Conservation (phyloP, 2,888 invertebrate genomes). For the Holacanthella duospinosa region DNA sequence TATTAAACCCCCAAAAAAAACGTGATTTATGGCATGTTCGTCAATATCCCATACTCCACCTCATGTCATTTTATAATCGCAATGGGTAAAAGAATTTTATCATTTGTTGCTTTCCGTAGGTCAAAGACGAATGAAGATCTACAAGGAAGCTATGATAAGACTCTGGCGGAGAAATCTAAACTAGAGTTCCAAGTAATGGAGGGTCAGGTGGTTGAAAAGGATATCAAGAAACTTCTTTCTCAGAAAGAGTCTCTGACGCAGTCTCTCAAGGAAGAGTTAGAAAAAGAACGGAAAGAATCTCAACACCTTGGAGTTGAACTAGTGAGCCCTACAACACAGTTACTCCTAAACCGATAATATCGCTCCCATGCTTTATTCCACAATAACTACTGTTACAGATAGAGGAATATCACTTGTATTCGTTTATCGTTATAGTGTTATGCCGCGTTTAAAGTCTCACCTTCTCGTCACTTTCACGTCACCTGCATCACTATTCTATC, state of each 20-base stretch:
- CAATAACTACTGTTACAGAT: too few relatives aligned
- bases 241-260: constrained; percentile 23
- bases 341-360: neutral
- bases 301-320: constrained; percentile 30
- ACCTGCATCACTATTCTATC: too few relatives aligned
- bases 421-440: too few relatives aligned
- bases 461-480: too few relatives aligned
- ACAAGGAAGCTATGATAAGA: constrained; percentile 28
- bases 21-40: too few relatives aligned
- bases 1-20: too few relatives aligned
- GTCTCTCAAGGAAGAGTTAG: constrained; percentile 29
- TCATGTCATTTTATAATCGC: too few relatives aligned
- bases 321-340: constrained; percentile 18
- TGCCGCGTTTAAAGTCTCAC: too few relatives aligned
- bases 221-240: constrained; percentile 19
- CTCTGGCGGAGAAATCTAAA: constrained; percentile 28
- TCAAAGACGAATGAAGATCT: constrained; percentile 33
- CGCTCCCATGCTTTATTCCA: too few relatives aligned
- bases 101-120: constrained; percentile 17
- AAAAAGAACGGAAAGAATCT: constrained; percentile 27
- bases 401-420: too few relatives aligned
- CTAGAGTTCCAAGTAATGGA: constrained; percentile 25
- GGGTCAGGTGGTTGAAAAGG: constrained; percentile 24
- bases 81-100: too few relatives aligned
- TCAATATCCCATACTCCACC: too few relatives aligned